A percentile compares a stretch with the other conserved stretches of the same genome.
phyloP scores from a whole-genome alignment of 2,113 vertebrate species.

The Sterrhoptilus dennistouni region DNA sequence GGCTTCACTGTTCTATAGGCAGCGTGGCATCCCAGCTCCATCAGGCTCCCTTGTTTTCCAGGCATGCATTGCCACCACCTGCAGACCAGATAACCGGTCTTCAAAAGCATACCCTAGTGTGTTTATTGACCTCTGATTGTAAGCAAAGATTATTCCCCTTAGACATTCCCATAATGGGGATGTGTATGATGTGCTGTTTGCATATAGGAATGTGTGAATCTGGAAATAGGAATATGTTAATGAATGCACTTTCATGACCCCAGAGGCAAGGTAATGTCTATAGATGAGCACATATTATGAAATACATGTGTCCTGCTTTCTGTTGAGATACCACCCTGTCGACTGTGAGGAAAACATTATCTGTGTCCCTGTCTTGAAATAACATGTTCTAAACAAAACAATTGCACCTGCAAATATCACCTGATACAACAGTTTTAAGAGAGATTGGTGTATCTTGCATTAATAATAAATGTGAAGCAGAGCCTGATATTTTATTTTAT shows the following conservation, averaged over 20 bases:
- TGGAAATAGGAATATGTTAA: neutral
- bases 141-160: neutral
- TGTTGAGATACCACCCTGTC: neutral
- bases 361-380: neutral
- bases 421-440: conserved; percentile 48
- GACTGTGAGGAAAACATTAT: neutral
- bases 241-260: neutral
- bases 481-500: conserved; percentile 46
- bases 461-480: conserved; percentile 65
- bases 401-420: conserved; percentile 53
- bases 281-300: neutral
- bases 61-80: neutral
- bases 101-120: neutral
- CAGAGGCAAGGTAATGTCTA: accelerated
- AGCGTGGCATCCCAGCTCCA: neutral
- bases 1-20: accelerated
- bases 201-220: neutral
- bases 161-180: accelerated
- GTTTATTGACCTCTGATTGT: neutral
- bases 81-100: neutral
- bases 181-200: neutral
- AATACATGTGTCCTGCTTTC: neutral
- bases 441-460: conserved; percentile 50
- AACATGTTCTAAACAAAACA: conserved; percentile 41
- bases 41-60: neutral